phyloP scores from a whole-genome alignment of 2,888 invertebrate genomes.

The Epinotia nisella region DNA sequence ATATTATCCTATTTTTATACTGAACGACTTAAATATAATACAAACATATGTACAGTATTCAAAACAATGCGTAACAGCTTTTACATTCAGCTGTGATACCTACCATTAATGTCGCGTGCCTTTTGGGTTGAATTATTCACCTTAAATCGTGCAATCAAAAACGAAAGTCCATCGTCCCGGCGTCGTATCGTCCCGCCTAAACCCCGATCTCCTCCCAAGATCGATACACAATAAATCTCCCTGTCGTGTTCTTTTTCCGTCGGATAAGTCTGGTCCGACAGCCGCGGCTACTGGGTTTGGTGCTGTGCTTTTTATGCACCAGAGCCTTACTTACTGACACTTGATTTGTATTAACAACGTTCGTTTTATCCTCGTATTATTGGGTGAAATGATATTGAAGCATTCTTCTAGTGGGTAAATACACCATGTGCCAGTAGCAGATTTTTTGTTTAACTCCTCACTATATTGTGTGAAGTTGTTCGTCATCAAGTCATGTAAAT shows the following conservation, averaged over 20 bases:
- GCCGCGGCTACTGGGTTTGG: slow-evolving; percentile 70
- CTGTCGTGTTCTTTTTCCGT: slow-evolving; percentile 63
- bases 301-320: slow-evolving; percentile 55
- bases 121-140: background rate
- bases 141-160: background rate
- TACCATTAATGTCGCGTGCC: background rate
- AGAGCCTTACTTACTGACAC: slow-evolving; percentile 45
- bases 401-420: too few relatives aligned
- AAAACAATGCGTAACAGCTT: background rate
- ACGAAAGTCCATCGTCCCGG: slow-evolving; percentile 1
- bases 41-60: too few relatives aligned
- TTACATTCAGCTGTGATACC: background rate
- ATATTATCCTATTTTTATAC: too few relatives aligned
- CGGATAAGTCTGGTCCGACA: slow-evolving; percentile 68
- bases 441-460: too few relatives aligned
- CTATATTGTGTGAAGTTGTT: too few relatives aligned
- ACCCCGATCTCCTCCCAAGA: slow-evolving; percentile 71
- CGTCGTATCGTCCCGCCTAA: slow-evolving; percentile 23
- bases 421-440: too few relatives aligned
- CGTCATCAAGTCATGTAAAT: too few relatives aligned
- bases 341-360: slow-evolving; percentile 61
- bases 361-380: slow-evolving; percentile 23
- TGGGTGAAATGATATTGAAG: background rate
- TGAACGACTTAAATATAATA: too few relatives aligned
- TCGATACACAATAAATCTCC: slow-evolving; percentile 78